Percentiles rank a stretch among this genome's conserved stretches.
Evolutionary conservation across 2,888 invertebrate genomes (phyloP).

Genomic region (Acronicta alni): DNA sequence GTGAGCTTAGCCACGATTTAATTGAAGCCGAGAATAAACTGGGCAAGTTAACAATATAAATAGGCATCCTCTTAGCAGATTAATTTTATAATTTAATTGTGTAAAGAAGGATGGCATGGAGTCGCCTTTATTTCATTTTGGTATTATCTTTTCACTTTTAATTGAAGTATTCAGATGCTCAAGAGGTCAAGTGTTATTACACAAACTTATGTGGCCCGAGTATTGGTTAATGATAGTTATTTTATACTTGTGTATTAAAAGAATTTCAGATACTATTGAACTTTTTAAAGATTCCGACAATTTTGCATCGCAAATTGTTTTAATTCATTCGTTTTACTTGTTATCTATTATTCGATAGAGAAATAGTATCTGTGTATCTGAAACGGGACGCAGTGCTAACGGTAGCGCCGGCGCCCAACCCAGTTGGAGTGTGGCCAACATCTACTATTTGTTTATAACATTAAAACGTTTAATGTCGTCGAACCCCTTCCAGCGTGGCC

Average conservation of each 20-base stretch:
- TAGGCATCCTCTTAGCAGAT: constrained; percentile 59
- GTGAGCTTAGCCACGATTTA: constrained; percentile 80
- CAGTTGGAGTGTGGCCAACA: constrained; percentile 81
- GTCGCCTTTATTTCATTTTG: constrained; percentile 47
- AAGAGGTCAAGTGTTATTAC: background rate
- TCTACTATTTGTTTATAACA: constrained; percentile 85
- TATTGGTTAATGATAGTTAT: background rate
- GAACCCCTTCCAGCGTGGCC: constrained; percentile 42
- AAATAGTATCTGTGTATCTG: constrained; percentile 69
- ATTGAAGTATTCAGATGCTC: constrained; percentile 1
- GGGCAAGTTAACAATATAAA: constrained; percentile 67
- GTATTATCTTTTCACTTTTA: constrained; percentile 35
- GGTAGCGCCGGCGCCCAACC: constrained; percentile 82
- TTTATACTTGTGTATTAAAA: too few relatives aligned
- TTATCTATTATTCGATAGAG: constrained; percentile 66
- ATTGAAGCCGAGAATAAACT: constrained; percentile 81
- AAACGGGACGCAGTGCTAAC: constrained; percentile 67
- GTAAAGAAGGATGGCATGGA: constrained; percentile 38
- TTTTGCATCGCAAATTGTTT: background rate
- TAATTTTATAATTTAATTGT: constrained; percentile 60
- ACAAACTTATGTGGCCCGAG: too few relatives aligned
- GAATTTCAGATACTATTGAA: background rate
- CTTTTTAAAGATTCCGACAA: too few relatives aligned
- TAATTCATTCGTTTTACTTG: constrained; percentile 49
- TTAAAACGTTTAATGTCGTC: constrained; percentile 69